Base-by-base conservation (phyloP, 2,113 vertebrate species). In the Phaethon lepturus region DNA sequence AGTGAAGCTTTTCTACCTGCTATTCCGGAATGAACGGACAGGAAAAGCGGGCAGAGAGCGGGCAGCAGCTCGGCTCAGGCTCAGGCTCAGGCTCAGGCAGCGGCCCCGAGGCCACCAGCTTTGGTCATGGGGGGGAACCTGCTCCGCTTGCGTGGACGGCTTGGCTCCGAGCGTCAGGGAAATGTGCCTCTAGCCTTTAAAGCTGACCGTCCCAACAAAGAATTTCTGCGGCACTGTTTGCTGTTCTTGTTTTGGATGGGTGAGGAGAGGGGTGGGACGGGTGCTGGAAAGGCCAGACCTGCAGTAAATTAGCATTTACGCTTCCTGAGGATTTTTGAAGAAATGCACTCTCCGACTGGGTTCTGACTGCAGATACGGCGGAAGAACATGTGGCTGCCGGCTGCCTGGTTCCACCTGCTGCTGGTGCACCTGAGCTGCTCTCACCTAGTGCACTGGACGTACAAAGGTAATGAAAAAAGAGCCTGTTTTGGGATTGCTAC, bases 401-500 rank as follows among this genome's bases (percentile, higher is more conserved):
- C 28, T 1, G 64, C 22, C 7, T 29, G 94, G 35, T 28, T 96
- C 52, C 66, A 0, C 74, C 81, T 98, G 56, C 56, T 98, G 64
- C 91, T 97, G 78, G 11, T 80, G 31, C 11, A 23, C 3, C 91
- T 62, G 7, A 16, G 87, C 71, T 52, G 11, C 60, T 59, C 78
- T 22, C 78, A 96, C 25, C 18, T 83, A 2, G 5, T 72, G 3
- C 45, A 91, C 3, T 98, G 98, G 98, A 96, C 98, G 0, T 98
- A 98, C 85, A 52, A 97, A 97, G 98, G 98, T 98, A 97, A 97
- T 2, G 6, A n/a, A 25, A 63, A 64, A 17, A 1, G 6, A 42
- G 49, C 23, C 24, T 80, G 45, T 0, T 40, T 4, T 28, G 74
- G 81, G 49, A 7, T 1, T 6, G 47, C 72, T 59, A 5, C 52